phyloP scores from a whole-genome alignment of 2,113 vertebrate species.

The Ornithorhynchus anatinus region DNA sequence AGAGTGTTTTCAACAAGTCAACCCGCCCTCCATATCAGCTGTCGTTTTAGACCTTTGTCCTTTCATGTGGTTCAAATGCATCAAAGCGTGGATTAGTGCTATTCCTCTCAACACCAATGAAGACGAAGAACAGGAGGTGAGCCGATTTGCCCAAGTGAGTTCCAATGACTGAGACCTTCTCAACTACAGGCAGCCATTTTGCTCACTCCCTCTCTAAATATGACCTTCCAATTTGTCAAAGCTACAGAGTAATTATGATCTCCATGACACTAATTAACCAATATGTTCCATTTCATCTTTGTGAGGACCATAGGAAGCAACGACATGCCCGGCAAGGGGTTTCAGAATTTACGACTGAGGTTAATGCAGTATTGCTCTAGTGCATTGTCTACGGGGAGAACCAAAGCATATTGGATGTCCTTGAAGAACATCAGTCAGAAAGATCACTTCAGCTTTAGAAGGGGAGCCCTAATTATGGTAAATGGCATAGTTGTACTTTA shows the following conservation, averaged over 20 bases:
- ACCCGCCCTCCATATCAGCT: no score
- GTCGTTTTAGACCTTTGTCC: no score
- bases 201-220: neutral
- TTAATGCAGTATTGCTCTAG: slow-evolving; percentile 28
- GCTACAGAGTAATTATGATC: neutral
- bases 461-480: slow-evolving; percentile 39
- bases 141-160: neutral
- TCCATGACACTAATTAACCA: slow-evolving; percentile 36
- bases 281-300: slow-evolving; percentile 11
- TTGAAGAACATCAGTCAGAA: slow-evolving; percentile 28
- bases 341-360: slow-evolving; percentile 6
- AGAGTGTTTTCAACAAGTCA: no score
- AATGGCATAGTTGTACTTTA: slow-evolving; percentile 44
- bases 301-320: slow-evolving; percentile 2
- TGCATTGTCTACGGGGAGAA: neutral
- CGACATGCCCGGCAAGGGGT: neutral
- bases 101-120: no score
- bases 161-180: neutral
- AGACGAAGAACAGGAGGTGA: neutral
- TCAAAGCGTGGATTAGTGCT: no score
- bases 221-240: neutral
- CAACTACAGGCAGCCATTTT: neutral
- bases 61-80: no score
- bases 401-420: slow-evolving; percentile 9
- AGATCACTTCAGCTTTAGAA: slow-evolving; percentile 22